A percentile compares a stretch with the other conserved stretches of the same genome.
phyloP scores from a whole-genome alignment of 2,113 vertebrate genomes.

The Chaetorhynchus papuensis region DNA sequence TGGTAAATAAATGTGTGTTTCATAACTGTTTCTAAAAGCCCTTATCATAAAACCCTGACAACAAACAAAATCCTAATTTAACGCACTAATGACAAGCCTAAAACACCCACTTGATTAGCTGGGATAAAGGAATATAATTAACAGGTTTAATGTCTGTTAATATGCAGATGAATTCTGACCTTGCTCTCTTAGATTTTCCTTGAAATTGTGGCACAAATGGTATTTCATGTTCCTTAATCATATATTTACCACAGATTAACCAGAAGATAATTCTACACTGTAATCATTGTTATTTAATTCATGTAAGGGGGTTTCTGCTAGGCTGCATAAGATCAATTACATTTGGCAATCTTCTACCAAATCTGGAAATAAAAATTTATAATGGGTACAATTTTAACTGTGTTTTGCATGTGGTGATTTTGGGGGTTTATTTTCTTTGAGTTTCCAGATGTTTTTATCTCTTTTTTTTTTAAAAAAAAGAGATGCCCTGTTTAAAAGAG shows the following conservation, averaged over 20 bases:
- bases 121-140: neutral
- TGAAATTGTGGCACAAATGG: neutral
- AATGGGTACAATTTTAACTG: neutral
- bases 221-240: neutral
- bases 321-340: neutral
- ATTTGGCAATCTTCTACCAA: neutral
- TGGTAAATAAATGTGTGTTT: neutral
- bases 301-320: neutral
- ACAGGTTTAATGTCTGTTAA: neutral
- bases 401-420: neutral
- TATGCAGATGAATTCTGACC: neutral
- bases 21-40: neutral
- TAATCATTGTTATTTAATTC: neutral
- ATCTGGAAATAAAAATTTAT: neutral
- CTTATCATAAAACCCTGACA: neutral
- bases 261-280: neutral
- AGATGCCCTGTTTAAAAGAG: neutral
- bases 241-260: neutral
- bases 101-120: neutral
- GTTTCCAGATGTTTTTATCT: neutral
- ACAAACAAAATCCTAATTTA: neutral
- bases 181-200: neutral
- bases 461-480: neutral
- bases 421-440: neutral
- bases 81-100: neutral